Conservation (phyloP, 2,888 invertebrate species). For the Perizoma flavofasciatum region DNA sequence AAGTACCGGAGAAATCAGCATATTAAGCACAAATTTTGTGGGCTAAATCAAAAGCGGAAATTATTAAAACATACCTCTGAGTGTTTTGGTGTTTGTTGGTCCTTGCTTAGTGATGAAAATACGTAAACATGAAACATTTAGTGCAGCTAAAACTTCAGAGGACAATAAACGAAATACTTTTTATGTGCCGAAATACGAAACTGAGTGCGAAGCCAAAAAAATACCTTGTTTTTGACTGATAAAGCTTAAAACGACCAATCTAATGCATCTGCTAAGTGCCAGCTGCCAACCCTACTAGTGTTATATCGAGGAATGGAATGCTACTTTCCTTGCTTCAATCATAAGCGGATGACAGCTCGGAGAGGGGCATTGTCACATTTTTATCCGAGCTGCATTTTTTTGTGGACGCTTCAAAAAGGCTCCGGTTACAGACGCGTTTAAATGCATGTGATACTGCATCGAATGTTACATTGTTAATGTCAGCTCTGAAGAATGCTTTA, state of each 20-base stretch:
- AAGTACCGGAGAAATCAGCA: not conserved
- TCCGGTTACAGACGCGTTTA: conserved; percentile 49
- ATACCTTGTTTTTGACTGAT: too few species aligned
- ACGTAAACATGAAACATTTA: too few species aligned
- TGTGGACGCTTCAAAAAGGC: conserved; percentile 45
- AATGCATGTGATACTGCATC: conserved; percentile 39
- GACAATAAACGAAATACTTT: too few species aligned
- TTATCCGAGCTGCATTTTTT: conserved; percentile 45
- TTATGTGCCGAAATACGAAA: too few species aligned
- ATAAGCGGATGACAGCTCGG: conserved; percentile 62
- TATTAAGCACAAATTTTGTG: not conserved
- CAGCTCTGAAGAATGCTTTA: conserved; percentile 25
- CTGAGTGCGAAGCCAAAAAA: too few species aligned
- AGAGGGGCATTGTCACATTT: conserved; percentile 57
- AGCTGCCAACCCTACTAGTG: conserved; percentile 33
- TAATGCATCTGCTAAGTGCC: not conserved
- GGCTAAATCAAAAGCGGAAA: not conserved
- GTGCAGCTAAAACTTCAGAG: too few species aligned
- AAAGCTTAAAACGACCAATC: too few species aligned
- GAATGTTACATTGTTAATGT: conserved; percentile 32
- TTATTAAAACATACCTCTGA: too few species aligned
- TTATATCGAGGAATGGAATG: conserved; percentile 63
- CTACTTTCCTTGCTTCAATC: conserved; percentile 63
- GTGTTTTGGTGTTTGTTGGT: too few species aligned
- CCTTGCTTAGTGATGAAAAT: too few species aligned